A percentile compares a stretch with the other conserved stretches of the same genome.
Conservation (phyloP, 2,888 invertebrate species). For the Cosmopolites sordidus region DNA sequence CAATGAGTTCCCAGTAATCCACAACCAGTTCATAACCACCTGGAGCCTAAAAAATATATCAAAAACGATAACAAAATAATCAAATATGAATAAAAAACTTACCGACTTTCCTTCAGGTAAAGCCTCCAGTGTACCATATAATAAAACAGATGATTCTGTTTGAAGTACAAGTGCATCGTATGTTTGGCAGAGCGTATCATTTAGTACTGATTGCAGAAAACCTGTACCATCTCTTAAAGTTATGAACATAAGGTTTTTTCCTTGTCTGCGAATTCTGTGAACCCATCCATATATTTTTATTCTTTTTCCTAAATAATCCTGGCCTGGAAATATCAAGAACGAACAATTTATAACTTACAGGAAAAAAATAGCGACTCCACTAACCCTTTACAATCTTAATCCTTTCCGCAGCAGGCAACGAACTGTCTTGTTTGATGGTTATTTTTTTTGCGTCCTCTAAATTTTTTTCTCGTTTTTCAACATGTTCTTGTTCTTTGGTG, state of each 20-base stretch:
- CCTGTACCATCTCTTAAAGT: conserved; percentile 96
- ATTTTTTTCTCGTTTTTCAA: conserved; percentile 78
- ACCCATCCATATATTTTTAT: conserved; percentile 93
- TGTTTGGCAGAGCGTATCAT: conserved; percentile 81
- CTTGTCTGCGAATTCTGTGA: conserved; percentile 91
- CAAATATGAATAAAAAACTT: conserved; percentile 30
- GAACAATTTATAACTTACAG: neutral
- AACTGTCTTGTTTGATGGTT: conserved; percentile 69
- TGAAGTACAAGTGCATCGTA: conserved; percentile 83
- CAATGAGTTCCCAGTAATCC: conserved; percentile 93
- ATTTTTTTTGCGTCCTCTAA: conserved; percentile 89
- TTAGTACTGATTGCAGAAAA: conserved; percentile 88
- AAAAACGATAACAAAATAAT: neutral
- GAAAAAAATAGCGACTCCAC: neutral
- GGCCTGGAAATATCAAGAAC: conserved; percentile 42
- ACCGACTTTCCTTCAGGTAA: conserved; percentile 92
- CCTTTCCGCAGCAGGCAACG: conserved; percentile 65
- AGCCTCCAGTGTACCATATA: conserved; percentile 77
- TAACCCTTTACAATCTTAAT: conserved; percentile 74
- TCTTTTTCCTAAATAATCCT: conserved; percentile 60
- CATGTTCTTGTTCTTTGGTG: conserved; percentile 75
- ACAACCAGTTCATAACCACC: conserved; percentile 80
- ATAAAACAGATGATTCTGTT: conserved; percentile 81
- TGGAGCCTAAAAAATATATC: conserved; percentile 54
- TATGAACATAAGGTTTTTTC: conserved; percentile 86